A percentile compares a stretch with the other conserved stretches of the same genome.
phyloP scores from a whole-genome alignment of 2,113 vertebrate genomes.

The Takifugu flavidus region DNA sequence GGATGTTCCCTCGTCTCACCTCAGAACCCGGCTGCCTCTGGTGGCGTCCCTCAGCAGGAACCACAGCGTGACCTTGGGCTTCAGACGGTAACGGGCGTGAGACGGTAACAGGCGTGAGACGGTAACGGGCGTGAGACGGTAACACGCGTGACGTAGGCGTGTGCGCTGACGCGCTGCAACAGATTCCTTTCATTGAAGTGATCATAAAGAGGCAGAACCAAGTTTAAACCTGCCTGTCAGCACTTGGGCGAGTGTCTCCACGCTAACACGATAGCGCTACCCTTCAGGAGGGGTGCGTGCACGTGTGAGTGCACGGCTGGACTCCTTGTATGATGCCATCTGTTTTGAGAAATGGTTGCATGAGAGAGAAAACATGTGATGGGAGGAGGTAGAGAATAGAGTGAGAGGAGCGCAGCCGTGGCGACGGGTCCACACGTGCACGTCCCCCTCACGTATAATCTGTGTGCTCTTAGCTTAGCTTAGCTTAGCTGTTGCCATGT shows the following conservation, averaged over 20 bases:
- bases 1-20: too few relatives aligned
- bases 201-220: not conserved
- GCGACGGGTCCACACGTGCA: slow-evolving; percentile 8
- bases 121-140: too few relatives aligned
- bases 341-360: slow-evolving; percentile 20
- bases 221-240: not conserved
- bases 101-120: too few relatives aligned
- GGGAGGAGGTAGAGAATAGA: slow-evolving; percentile 17
- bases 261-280: slow-evolving; percentile 6
- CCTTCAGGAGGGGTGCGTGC: slow-evolving; percentile 4
- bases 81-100: not conserved
- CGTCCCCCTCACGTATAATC: slow-evolving; percentile 41
- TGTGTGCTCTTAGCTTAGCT: slow-evolving; percentile 34
- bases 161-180: not conserved
- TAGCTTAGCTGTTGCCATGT: slow-evolving; percentile 42
- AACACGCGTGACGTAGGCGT: too few relatives aligned
- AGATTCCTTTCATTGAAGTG: not conserved
- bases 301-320: slow-evolving; percentile 2
- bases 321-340: slow-evolving; percentile 24
- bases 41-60: too few relatives aligned
- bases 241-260: too few relatives aligned
- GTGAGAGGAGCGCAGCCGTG: slow-evolving; percentile 8
- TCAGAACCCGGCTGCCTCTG: too few relatives aligned
- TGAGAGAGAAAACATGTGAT: slow-evolving; percentile 15
- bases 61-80: not conserved